Evolutionary conservation across 2,113 vertebrate genomes (phyloP).

Genomic region (Podocnemis expansa): DNA sequence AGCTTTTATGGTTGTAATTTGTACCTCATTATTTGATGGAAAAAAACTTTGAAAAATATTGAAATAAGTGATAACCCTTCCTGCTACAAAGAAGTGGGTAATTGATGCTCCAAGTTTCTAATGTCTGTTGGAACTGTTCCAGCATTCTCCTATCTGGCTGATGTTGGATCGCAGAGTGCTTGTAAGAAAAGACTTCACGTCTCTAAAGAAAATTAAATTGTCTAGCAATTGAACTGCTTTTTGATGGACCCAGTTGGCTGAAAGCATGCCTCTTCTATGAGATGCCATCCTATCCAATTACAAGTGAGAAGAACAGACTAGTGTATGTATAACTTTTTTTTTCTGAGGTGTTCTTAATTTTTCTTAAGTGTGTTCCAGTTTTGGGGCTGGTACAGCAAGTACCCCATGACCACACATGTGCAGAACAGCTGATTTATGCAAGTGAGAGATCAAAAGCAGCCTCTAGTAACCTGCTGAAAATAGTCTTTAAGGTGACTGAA

Average conservation of each 20-base stretch:
- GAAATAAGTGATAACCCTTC: neutral
- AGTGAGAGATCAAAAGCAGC: neutral
- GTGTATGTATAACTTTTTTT: neutral
- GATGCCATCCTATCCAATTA: neutral
- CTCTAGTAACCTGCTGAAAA: neutral
- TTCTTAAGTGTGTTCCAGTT: neutral
- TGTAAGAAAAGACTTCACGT: neutral
- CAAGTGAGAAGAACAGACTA: neutral
- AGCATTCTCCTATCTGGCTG: neutral
- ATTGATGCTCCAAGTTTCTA: neutral
- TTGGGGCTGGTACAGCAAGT: neutral
- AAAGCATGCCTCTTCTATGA: neutral
- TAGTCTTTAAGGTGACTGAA: neutral
- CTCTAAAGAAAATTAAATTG: neutral
- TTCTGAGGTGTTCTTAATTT: neutral
- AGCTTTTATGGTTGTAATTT: neutral
- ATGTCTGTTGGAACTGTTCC: neutral
- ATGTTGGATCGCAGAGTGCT: neutral
- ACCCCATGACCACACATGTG: neutral
- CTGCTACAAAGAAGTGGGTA: neutral
- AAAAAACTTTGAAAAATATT: neutral
- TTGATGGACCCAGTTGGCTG: neutral
- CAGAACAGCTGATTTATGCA: neutral
- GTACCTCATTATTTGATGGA: neutral
- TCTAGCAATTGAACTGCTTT: neutral